A percentile compares a stretch with the other conserved stretches of the same genome.
These are phyloP conservation scores for Parazoanthus swiftii DNA, from an alignment of 92 coral and sea anemone species.

Conservation along the genomic window DNA sequence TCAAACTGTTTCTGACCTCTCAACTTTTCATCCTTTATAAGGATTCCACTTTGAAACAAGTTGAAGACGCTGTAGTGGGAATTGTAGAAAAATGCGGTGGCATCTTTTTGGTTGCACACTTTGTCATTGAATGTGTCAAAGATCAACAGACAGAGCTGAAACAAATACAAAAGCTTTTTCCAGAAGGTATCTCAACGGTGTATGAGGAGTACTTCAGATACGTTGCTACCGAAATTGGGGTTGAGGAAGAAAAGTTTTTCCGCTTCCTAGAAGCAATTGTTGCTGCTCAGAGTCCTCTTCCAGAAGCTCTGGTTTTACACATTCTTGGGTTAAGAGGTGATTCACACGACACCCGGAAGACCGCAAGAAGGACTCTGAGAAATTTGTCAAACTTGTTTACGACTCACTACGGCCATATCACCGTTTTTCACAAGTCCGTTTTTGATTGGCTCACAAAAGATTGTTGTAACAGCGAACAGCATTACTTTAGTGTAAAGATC, in stretches of 20 bases:
- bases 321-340: slow-evolving; percentile 22
- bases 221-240: slow-evolving; percentile 7
- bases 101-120: slow-evolving; percentile 30
- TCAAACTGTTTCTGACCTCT: slow-evolving; percentile 24
- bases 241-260: slow-evolving; percentile 17
- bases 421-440: slow-evolving; percentile 37
- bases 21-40: slow-evolving; percentile 11
- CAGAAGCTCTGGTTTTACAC: slow-evolving; percentile 21
- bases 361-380: slow-evolving; percentile 14
- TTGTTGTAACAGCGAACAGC: not conserved
- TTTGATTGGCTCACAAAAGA: slow-evolving; percentile 36
- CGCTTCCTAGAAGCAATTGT: slow-evolving; percentile 36
- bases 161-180: slow-evolving; percentile 32
- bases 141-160: not conserved
- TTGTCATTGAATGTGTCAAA: slow-evolving; percentile 15
- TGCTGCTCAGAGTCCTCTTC: slow-evolving; percentile 30
- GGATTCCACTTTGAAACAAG: slow-evolving; percentile 1
- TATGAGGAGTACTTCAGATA: slow-evolving; percentile 32
- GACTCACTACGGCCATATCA: not conserved
- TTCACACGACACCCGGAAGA: slow-evolving; percentile 17
- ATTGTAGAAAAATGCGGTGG: slow-evolving; percentile 18
- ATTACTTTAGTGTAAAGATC: slow-evolving; percentile 25
- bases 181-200: slow-evolving; percentile 31
- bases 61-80: slow-evolving; percentile 13
- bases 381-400: slow-evolving; percentile 30